Evolutionary conservation across 2,113 vertebrate species (phyloP).

Genomic region (Entelurus aequoreus): DNA sequence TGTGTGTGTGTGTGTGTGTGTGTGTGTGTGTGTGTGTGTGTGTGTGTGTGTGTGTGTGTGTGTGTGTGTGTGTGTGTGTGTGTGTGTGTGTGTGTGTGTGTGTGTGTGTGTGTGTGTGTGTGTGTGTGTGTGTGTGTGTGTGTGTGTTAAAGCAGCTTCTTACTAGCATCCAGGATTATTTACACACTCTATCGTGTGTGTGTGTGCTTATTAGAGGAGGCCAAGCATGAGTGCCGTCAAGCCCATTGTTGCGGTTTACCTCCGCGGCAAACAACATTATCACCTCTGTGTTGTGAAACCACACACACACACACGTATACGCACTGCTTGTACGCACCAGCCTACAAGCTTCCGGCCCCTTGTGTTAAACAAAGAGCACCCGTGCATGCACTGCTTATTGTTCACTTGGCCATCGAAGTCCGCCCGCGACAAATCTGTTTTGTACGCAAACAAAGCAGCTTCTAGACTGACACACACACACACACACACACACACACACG

Average conservation of each 20-base stretch:
- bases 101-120: too few species aligned
- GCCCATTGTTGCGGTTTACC: conserved; percentile 53
- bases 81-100: too few species aligned
- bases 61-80: too few species aligned
- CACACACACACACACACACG: conserved; percentile 27
- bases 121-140: conserved; percentile 1
- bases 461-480: conserved; percentile 18
- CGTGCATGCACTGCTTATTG: conserved; percentile 26
- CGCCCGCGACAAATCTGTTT: conserved; percentile 56
- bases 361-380: neutral
- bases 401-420: conserved; percentile 51
- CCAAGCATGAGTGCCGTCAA: conserved; percentile 30
- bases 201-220: conserved; percentile 39
- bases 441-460: conserved; percentile 32
- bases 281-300: conserved; percentile 42
- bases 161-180: neutral
- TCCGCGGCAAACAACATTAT: conserved; percentile 55
- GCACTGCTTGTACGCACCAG: neutral
- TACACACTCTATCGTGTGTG: neutral
- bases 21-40: neutral
- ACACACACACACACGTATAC: neutral
- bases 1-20: neutral
- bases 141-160: neutral
- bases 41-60: neutral
- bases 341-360: too few species aligned